Conservation (phyloP, 2,113 vertebrate genomes). For the Progne subis region DNA sequence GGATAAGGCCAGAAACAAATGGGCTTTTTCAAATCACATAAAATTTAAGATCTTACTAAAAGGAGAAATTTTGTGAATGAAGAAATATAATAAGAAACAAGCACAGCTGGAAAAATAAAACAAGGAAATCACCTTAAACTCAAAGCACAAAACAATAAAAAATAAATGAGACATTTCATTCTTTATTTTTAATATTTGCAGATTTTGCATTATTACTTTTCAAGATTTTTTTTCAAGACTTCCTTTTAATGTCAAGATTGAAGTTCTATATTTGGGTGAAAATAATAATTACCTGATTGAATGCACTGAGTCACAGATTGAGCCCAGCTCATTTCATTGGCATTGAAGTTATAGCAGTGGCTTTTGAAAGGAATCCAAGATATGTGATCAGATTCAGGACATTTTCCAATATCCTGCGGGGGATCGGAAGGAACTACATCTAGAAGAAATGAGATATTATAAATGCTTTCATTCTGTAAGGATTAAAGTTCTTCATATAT, state of each 20-base stretch:
- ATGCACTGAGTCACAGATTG: slow-evolving; percentile 80
- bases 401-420: slow-evolving; percentile 77
- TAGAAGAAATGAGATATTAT: slow-evolving; percentile 55
- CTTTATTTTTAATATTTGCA: background rate
- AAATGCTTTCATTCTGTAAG: background rate
- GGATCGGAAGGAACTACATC: slow-evolving; percentile 75
- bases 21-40: fast-evolving
- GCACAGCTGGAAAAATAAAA: background rate
- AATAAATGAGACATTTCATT: background rate
- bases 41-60: background rate
- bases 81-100: background rate
- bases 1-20: background rate
- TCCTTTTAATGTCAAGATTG: background rate
- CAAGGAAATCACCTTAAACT: background rate
- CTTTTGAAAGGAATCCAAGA: slow-evolving; percentile 83
- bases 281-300: slow-evolving; percentile 73
- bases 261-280: background rate
- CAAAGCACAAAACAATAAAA: background rate
- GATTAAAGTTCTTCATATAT: background rate
- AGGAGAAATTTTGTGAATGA: background rate
- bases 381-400: slow-evolving; percentile 71
- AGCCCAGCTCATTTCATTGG: slow-evolving; percentile 73
- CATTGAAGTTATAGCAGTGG: slow-evolving; percentile 79
- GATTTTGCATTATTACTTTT: background rate
- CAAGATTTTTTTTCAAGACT: background rate